A percentile compares a stretch with the other conserved stretches of the same genome.
Evolutionary conservation across 2,113 vertebrate genomes (phyloP).

Genomic region (Eclectus roratus): DNA sequence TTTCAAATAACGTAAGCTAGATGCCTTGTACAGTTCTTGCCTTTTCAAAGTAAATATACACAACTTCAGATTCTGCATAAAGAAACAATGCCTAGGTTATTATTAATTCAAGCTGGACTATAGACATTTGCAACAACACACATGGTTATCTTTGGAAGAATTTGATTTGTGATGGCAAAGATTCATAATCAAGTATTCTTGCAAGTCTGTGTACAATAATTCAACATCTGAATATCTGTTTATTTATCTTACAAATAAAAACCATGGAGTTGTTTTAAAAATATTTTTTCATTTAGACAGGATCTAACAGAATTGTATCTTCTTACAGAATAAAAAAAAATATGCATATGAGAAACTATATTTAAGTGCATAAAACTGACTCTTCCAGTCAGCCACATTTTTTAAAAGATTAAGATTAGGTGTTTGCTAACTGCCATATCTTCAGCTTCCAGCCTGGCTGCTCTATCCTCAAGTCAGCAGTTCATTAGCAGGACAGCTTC

Average conservation of each 20-base stretch:
- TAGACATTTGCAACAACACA: background rate
- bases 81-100: background rate
- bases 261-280: background rate
- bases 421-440: background rate
- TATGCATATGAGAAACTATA: background rate
- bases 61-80: background rate
- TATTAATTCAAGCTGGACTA: background rate
- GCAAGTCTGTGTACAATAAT: background rate
- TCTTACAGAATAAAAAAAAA: background rate
- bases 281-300: background rate
- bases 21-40: background rate
- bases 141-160: background rate
- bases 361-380: background rate
- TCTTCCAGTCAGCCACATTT: background rate
- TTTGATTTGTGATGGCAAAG: background rate
- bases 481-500: background rate
- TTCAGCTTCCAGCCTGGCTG: background rate
- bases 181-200: background rate
- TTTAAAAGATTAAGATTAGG: background rate
- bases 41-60: conserved; percentile 21
- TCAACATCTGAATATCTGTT: background rate
- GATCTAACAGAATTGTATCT: background rate
- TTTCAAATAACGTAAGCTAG: conserved; percentile 46
- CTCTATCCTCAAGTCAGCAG: background rate
- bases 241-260: background rate